Base-by-base conservation (phyloP, 2,113 vertebrate species). In the Muntiacus reevesi region DNA sequence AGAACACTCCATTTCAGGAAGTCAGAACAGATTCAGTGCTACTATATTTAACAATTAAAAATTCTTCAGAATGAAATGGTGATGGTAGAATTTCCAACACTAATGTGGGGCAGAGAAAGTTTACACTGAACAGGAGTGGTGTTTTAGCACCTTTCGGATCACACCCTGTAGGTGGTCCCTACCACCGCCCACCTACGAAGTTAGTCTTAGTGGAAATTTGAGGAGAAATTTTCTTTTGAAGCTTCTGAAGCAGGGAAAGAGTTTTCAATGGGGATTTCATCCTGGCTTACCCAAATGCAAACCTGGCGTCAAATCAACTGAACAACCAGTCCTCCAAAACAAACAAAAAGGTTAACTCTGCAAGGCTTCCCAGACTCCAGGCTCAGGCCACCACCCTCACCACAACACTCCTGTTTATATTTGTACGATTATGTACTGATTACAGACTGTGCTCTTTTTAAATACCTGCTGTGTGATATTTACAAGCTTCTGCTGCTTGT, bases 291-390 rank as follows among this genome's bases (percentile, higher is more conserved):
- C 33, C n/a, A 96, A 94, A 87, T 67, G 85, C 92, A 86, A n/a
- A 30, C 71, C 95, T 98, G 97, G 96, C 89, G 1, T 95, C 89
- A 93, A 93, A 87, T 96, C 87, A 98, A 87, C 97, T 84, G 76
- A 90, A 96, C 16, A 27, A 23, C 36, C 52, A 91, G 59, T 71
- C 30, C 76, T 84, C 82, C 82, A 62, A 94, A 94, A 90, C 67
- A 95, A 94, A 93, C 64, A 87, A 43, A 95, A 91, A 57, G 43
- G 40, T 87, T 52, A 82, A 50, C 50, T 85, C 19, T 14, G 10
- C 15, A 25, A 25, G 23, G 83, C 45, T 93, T 25, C 60, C 43
- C 81, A 95, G 96, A 87, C 64, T 71, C 57, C 30, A 59, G 78
- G 14, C 67, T 83, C 55, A 19, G 40, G 21, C 45, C 47, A 10